Base-by-base conservation (phyloP, 2,888 invertebrate genomes). In the Herminia tarsipennalis region DNA sequence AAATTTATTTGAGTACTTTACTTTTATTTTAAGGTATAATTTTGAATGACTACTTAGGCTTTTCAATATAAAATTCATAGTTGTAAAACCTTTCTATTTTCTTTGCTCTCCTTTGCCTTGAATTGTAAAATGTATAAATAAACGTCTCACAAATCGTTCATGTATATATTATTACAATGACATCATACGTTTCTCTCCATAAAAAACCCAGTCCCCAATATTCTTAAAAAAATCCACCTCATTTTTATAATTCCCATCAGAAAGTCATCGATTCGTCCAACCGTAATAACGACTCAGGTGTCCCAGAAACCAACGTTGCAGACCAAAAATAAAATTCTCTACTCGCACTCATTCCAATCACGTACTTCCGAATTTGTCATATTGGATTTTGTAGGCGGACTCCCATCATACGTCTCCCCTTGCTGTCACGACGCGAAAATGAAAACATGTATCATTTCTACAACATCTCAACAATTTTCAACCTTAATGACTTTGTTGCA, bases 361-460 rank as follows among this genome's bases (percentile, higher is more conserved):
- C 90, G 90, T 90, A 83, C 80, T 82, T 79, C 83, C 85, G 86
- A 91, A 91, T 90, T 91, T 91, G 90, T 90, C 90, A 91, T 91
- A 91, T 91, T 91, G 90, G 90, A 91, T 90, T 90, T 89, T 83
- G 81, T 75, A 82, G 73, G 83, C 77, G 75, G 73, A 68, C 76
- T 78, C 83, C 84, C 82, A 76, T 86, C 88, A 88, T 84, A 83
- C 85, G 77, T 82, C 80, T 74, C 78, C 83, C 79, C 76, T 78
- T 76, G 78, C 82, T 90, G 88, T 88, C 90, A 88, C 72, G 71
- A 73, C 74, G 84, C 68, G 82, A 82, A 89, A 90, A 88, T 87
- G 88, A 87, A 88, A 88, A 85, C 86, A 86, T 87, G 86, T 81
- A 86, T 87, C 86, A 86, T 77, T 75, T 64, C 67, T 66, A 58